phyloP scores from a whole-genome alignment of 1,140 invertebrate genomes.

The Galendromus occidentalis region DNA sequence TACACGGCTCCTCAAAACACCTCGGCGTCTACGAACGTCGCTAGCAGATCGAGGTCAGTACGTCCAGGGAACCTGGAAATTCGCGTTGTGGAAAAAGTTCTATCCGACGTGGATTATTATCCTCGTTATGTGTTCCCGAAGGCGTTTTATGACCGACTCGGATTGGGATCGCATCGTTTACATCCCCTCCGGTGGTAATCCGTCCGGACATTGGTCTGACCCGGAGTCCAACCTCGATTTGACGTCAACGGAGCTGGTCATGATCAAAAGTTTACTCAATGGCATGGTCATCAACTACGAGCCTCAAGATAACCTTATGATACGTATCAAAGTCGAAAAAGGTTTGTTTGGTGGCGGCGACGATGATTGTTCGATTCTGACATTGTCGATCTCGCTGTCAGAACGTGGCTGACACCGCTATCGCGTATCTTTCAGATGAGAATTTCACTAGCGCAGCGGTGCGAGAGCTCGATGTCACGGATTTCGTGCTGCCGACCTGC shows the following conservation, averaged over 20 bases:
- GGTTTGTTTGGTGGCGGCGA: neutral
- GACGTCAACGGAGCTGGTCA: neutral
- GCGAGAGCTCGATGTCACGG: neutral
- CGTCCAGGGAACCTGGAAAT: no score
- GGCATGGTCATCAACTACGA: slow-evolving; percentile 11
- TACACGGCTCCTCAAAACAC: neutral
- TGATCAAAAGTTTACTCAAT: slow-evolving; percentile 1
- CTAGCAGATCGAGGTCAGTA: no score
- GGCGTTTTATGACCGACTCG: neutral
- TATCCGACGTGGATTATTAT: no score
- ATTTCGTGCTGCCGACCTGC: neutral
- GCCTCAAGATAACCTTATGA: slow-evolving; percentile 2
- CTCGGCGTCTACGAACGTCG: no score
- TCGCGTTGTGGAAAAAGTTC: no score
- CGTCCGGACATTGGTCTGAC: neutral
- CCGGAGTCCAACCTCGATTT: slow-evolving; percentile 2
- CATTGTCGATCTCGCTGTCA: no score
- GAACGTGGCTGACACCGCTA: neutral
- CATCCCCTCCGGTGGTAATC: neutral
- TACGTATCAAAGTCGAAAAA: neutral
- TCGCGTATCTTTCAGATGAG: neutral
- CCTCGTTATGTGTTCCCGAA: no score
- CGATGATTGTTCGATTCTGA: no score
- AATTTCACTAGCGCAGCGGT: neutral
- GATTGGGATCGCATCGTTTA: neutral